phyloP scores from a whole-genome alignment of 2,113 vertebrate species.

The Chloropsis cyanopogon region DNA sequence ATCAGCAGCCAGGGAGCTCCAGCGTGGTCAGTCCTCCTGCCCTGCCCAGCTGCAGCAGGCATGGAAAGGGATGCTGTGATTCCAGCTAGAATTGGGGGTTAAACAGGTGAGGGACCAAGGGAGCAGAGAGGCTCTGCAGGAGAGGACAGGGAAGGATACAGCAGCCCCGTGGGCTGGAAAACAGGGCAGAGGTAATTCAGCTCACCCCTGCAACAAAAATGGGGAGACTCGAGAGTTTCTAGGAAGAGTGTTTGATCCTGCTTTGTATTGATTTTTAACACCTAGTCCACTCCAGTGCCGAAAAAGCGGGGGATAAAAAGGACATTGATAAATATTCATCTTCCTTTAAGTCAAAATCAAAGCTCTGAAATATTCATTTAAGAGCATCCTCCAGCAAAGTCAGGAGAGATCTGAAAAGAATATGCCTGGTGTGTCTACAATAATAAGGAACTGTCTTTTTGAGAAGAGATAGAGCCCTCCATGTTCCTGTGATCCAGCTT shows the following conservation, averaged over 20 bases:
- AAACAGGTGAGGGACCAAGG: background rate
- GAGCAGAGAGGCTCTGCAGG: background rate
- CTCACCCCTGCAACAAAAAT: background rate
- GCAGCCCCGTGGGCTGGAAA: background rate
- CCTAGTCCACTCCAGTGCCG: background rate
- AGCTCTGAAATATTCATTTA: conserved; percentile 28
- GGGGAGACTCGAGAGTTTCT: background rate
- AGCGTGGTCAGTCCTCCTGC: rapidly evolving
- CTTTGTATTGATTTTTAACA: background rate
- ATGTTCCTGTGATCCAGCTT: background rate
- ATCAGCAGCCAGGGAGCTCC: rapidly evolving
- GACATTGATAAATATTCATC: conserved; percentile 12
- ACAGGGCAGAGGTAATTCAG: background rate
- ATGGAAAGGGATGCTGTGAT: background rate
- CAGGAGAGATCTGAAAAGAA: background rate
- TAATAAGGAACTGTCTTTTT: background rate
- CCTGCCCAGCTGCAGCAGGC: background rate
- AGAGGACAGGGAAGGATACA: background rate
- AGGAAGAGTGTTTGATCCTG: background rate
- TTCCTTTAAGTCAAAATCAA: conserved; percentile 34
- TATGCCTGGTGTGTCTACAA: background rate
- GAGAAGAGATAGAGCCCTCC: background rate
- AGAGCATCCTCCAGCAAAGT: conserved; percentile 42
- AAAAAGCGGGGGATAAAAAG: background rate
- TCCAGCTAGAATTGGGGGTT: background rate